Percentiles rank a stretch among this genome's conserved stretches.
Evolutionary conservation across 2,797 vertebrate species (phyloP).

Genomic region (Sternarchorhynchus goeldii): DNA sequence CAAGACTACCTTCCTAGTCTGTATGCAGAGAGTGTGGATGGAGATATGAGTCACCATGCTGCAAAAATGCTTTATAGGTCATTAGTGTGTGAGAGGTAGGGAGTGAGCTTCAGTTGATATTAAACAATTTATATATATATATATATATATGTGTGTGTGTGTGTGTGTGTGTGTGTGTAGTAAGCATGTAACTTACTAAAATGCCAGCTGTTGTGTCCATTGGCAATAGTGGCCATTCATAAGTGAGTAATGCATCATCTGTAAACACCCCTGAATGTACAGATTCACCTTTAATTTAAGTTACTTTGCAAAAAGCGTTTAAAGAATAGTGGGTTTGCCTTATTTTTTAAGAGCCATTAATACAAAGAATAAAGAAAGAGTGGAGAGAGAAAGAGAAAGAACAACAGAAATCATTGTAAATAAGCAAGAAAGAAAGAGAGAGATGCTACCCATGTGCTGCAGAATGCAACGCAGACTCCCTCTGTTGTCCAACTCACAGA

Average conservation of each 20-base stretch:
- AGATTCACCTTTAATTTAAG: constrained; percentile 31
- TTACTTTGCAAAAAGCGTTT: constrained; percentile 7
- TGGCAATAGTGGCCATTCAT: constrained; percentile 15
- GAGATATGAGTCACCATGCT: constrained; percentile 36
- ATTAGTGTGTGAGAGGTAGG: too few species aligned
- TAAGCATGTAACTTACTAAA: not conserved
- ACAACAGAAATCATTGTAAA: not conserved
- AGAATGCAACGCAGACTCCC: constrained; percentile 20
- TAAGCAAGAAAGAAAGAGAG: not conserved
- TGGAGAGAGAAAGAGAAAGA: not conserved
- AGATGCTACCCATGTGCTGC: not conserved
- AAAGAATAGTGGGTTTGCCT: not conserved
- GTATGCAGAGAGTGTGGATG: constrained; percentile 14
- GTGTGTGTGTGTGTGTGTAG: too few species aligned
- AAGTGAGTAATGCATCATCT: constrained; percentile 6
- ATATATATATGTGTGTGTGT: too few species aligned
- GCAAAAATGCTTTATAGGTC: not conserved
- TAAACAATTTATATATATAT: too few species aligned
- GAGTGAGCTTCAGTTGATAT: too few species aligned
- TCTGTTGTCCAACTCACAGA: constrained; percentile 39
- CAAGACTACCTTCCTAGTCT: constrained; percentile 1
- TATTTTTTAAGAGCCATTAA: too few species aligned
- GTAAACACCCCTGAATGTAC: constrained; percentile 2
- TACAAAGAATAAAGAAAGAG: constrained; percentile 7
- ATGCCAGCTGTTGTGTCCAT: not conserved